These are phyloP conservation scores for Notiomystis cincta DNA, from an alignment of 2,113 vertebrate genomes.

Conservation along the genomic window DNA sequence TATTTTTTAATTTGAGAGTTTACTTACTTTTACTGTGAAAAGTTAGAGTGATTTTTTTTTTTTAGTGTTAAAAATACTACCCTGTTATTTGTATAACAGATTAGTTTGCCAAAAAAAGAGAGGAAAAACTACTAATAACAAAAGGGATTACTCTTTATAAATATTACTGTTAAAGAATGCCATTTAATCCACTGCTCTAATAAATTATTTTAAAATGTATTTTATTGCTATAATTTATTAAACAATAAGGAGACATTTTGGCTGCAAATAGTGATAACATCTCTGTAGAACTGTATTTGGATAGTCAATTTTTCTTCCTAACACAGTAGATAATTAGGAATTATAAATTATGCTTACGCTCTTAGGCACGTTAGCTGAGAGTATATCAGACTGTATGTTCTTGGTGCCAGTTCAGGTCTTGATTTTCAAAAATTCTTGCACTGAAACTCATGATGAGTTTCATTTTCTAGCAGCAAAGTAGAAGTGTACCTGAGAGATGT, in stretches of 20 bases:
- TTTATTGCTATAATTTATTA: slow-evolving; percentile 65
- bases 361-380: background rate
- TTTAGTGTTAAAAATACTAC: slow-evolving; percentile 19
- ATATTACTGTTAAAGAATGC: slow-evolving; percentile 61
- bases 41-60: background rate
- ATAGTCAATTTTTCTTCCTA: background rate
- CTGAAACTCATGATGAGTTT: background rate
- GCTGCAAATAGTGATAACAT: slow-evolving; percentile 45
- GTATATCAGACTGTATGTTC: background rate
- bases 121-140: slow-evolving; percentile 47
- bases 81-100: slow-evolving; percentile 42
- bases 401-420: slow-evolving; percentile 19
- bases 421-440: background rate
- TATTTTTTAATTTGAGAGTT: slow-evolving; percentile 10
- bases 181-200: slow-evolving; percentile 48
- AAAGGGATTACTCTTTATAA: slow-evolving; percentile 55
- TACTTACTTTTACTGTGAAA: background rate
- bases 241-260: slow-evolving; percentile 62
- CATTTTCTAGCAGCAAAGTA: background rate
- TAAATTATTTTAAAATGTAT: slow-evolving; percentile 64
- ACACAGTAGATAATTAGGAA: slow-evolving; percentile 43
- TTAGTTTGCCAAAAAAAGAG: slow-evolving; percentile 54
- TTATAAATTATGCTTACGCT: slow-evolving; percentile 47
- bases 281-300: slow-evolving; percentile 29
- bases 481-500: background rate